phyloP scores from a whole-genome alignment of 2,797 vertebrate genomes.

The Coluber constrictor region DNA sequence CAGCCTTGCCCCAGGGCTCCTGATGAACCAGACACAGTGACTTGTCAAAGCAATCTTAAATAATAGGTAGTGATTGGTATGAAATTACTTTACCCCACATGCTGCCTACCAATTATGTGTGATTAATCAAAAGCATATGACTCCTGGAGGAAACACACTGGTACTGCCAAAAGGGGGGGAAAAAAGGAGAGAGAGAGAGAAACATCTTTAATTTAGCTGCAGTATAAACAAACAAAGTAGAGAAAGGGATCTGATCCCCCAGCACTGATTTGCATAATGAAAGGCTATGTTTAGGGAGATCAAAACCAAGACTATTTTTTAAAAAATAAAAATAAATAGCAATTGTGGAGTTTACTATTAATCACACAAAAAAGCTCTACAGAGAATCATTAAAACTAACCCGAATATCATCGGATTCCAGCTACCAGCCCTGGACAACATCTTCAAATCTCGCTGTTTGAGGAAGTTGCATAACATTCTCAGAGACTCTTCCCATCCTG shows the following conservation, averaged over 20 bases:
- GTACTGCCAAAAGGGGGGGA: conserved; percentile 33
- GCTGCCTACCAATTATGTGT: conserved; percentile 71
- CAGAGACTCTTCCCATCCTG: too few species aligned
- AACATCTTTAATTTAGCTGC: conserved; percentile 50
- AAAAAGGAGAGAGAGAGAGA: not conserved
- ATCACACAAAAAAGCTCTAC: conserved; percentile 44
- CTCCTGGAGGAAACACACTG: conserved; percentile 43
- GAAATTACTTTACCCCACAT: conserved; percentile 80
- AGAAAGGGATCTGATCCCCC: conserved; percentile 15
- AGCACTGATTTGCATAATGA: conserved; percentile 76
- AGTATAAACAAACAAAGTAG: conserved; percentile 48
- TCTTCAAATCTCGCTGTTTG: too few species aligned
- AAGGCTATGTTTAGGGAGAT: conserved; percentile 71
- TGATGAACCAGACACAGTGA: conserved; percentile 59
- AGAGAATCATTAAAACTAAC: too few species aligned
- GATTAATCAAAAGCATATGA: conserved; percentile 81
- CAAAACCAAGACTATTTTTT: conserved; percentile 68
- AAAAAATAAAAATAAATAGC: conserved; percentile 2
- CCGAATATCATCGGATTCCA: too few species aligned
- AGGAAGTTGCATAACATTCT: too few species aligned
- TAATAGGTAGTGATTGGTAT: conserved; percentile 81
- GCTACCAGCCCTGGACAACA: too few species aligned
- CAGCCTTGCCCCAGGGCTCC: conserved; percentile 46
- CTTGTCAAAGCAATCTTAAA: conserved; percentile 79
- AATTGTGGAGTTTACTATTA: conserved; percentile 61